Evolutionary conservation across 1,140 invertebrate genomes (phyloP).

Genomic region (Zaprionus nigranus): DNA sequence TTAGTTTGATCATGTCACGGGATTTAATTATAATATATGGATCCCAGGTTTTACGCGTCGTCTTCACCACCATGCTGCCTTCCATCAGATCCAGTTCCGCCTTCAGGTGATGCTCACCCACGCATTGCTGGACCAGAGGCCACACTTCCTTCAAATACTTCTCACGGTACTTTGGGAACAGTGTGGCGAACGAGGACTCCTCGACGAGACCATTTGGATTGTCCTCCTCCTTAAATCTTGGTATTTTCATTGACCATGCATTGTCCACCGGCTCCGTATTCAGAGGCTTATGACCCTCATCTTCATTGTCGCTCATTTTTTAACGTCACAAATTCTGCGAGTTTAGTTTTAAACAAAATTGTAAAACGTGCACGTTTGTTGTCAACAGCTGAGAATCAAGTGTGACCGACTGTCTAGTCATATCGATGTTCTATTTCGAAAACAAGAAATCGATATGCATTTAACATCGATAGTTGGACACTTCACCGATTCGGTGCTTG

Average conservation of each 20-base stretch:
- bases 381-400: slow-evolving; percentile 39
- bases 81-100: slow-evolving; percentile 97
- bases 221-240: slow-evolving; percentile 94
- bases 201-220: slow-evolving; percentile 93
- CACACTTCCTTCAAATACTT: slow-evolving; percentile 98
- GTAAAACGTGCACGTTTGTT: slow-evolving; percentile 62
- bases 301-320: slow-evolving; percentile 73
- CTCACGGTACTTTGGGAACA: slow-evolving; percentile 94
- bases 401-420: slow-evolving; percentile 15
- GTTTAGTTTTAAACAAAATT: slow-evolving; percentile 14
- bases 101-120: slow-evolving; percentile 92
- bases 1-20: slow-evolving; percentile 97
- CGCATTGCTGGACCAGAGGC: slow-evolving; percentile 95
- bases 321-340: background rate
- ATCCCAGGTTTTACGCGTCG: slow-evolving; percentile 99
- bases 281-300: slow-evolving; percentile 42
- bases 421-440: background rate
- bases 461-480: background rate
- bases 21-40: slow-evolving; percentile 99
- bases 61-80: slow-evolving; percentile 97
- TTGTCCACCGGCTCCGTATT: slow-evolving; percentile 89
- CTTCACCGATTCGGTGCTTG: background rate
- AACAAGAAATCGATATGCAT: background rate
- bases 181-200: slow-evolving; percentile 89
- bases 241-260: slow-evolving; percentile 95